Percentiles rank a stretch among this genome's conserved stretches.
Conservation (phyloP, 92 coral and sea anemone genomes). For the Actinostola sp. region DNA sequence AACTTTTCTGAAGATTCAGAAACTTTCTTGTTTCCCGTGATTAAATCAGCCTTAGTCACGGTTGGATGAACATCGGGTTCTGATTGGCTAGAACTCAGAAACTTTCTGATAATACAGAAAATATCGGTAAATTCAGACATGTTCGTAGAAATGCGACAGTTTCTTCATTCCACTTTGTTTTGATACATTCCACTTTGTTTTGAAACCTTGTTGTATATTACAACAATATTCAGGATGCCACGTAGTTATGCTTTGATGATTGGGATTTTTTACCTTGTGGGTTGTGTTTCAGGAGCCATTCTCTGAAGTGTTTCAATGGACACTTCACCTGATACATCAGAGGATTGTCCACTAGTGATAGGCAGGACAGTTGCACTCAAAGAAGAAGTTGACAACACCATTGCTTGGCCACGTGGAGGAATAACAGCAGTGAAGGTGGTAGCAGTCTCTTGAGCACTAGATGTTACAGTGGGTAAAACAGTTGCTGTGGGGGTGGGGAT, state of each 20-base stretch:
- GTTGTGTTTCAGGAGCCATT: slow-evolving; percentile 9
- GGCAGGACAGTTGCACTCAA: slow-evolving; percentile 81
- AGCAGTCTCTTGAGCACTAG: slow-evolving; percentile 63
- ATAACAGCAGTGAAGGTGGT: slow-evolving; percentile 34
- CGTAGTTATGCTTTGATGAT: too few species aligned
- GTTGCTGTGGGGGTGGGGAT: slow-evolving; percentile 93
- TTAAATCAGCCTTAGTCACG: too few species aligned
- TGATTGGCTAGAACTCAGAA: too few species aligned
- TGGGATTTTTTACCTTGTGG: slow-evolving; percentile 8
- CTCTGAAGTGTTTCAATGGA: neutral
- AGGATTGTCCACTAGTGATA: slow-evolving; percentile 44
- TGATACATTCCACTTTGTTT: neutral
- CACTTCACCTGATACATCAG: slow-evolving; percentile 1
- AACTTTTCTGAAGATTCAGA: too few species aligned
- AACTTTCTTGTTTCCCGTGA: too few species aligned
- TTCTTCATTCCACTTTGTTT: too few species aligned
- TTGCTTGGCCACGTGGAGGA: slow-evolving; percentile 40
- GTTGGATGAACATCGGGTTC: too few species aligned
- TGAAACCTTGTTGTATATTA: too few species aligned
- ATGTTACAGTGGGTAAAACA: slow-evolving; percentile 84
- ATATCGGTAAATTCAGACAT: too few species aligned
- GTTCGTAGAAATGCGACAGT: too few species aligned
- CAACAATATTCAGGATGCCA: too few species aligned
- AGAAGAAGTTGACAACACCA: slow-evolving; percentile 66
- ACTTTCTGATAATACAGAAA: too few species aligned